Evolutionary conservation across 2,888 invertebrate genomes (phyloP), one percentile per base, ranked within the genome.

Genomic region (Athalia rosae): DNA sequence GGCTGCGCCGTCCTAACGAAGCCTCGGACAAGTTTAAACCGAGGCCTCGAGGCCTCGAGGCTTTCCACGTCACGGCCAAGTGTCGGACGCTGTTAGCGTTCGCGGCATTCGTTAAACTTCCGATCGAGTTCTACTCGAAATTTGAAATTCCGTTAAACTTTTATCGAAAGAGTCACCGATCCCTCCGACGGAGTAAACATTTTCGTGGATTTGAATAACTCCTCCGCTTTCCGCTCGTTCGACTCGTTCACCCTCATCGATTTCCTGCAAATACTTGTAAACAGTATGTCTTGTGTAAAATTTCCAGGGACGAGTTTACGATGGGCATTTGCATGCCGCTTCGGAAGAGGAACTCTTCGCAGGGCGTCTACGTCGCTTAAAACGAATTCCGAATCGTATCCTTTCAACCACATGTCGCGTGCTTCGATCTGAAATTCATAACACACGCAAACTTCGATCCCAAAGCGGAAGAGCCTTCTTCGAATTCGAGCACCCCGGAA

Each of bases 331-430:
- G 67, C 67, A 67, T 67, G 67, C n/a, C n/a, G n/a, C 67, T 45
- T 53, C 67, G 15, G 48, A 28, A 28, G 67, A 67, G 50, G 41
- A 45, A 45, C 67, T 67, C 67, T 67, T 67, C 53, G 67, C 28
- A 28, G 28, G 28, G 28, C 28, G 28, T 28, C 28, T 67, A 15
- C 53, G 50, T 15, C 67, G 50, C 9, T 67, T 67, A 28, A 67
- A 67, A 45, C 15, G 67, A 41, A 53, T 67, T 67, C 11, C 67
- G 53, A 66, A 66, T 67, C 45, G 67, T 67, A 67, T 53, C 67
- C 67, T 67, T 53, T 67, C 50, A 41, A 67, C 67, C 67, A 67
- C 50, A 67, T 67, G 67, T 67, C 67, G 28, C 67, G 67, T 67
- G 50, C 50, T 53, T 53, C 67, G 67, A 67, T 67, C 53, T 67